Conservation (phyloP, 2,113 vertebrate genomes). For the Ibidorhyncha struthersii region DNA sequence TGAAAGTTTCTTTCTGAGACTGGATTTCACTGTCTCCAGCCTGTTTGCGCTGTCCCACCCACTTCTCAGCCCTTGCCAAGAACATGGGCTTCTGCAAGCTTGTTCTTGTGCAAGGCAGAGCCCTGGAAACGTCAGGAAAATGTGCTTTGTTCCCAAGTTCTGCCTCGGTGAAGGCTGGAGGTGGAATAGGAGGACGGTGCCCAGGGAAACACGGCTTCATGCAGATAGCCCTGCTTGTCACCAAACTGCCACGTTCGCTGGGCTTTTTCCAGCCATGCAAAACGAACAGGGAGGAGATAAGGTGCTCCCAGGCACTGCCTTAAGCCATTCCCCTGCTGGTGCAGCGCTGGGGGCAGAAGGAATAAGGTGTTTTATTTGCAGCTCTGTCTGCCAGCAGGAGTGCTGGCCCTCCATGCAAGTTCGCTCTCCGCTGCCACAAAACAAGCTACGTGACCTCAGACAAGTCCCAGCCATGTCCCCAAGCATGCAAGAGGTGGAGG, state of each 20-base stretch:
- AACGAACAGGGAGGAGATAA: not conserved
- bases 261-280: not conserved
- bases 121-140: not conserved
- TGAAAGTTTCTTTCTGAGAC: conserved; percentile 24
- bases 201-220: not conserved
- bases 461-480: not conserved
- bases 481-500: not conserved
- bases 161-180: not conserved
- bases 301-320: not conserved
- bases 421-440: not conserved
- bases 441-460: not conserved
- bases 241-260: not conserved
- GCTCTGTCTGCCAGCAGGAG: not conserved
- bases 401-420: accelerated
- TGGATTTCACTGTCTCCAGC: conserved; percentile 2
- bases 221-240: not conserved
- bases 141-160: not conserved
- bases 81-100: conserved; percentile 34
- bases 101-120: conserved; percentile 31
- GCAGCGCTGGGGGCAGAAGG: not conserved
- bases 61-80: conserved; percentile 16
- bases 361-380: not conserved
- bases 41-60: conserved; percentile 9
- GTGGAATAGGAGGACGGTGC: not conserved
- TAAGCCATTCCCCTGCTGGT: not conserved